Evolutionary conservation across 2,113 vertebrate species (phyloP), one percentile per base, ranked within the genome.

Genomic region (Calypte anna): DNA sequence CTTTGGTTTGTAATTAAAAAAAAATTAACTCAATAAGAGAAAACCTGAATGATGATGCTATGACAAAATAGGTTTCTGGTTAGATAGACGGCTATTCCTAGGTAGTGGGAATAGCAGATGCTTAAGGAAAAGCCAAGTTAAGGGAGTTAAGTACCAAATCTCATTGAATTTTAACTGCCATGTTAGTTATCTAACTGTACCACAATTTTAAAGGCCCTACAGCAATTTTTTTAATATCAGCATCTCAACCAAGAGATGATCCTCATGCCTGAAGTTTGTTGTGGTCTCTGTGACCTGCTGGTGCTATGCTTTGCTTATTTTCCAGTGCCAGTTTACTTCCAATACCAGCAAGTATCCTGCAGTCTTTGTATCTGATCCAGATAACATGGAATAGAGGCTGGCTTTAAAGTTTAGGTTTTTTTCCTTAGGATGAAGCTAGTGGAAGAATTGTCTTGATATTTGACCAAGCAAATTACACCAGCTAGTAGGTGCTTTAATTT

Each of bases 401-500:
- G 17, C 82, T 75, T 92, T 50, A 74, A 91, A 96, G 89, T 91
- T 92, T 75, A 43, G 22, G 5, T 0, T 18, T 80, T 80, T 87
- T 77, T 92, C 67, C 69, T 90, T 88, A 64, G 25, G 40, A 88
- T 95, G 40, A 76, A 97, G 93, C 97, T 96, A 91, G 96, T 96
- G 94, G 85, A 93, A 95, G 76, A 96, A 96, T 97, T 82, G 76
- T 92, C 89, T 96, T 94, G 96, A 91, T 96, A 96, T 90, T 79
- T 96, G 96, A 96, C 97, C 95, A 97, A 94, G 92, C 96, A 96
- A 97, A 93, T 97, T 95, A 96, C 4, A 9, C 84, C 96, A 96
- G 91, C 94, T 96, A 96, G 74, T 93, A 95, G 96, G 96, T 96
- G 83, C 95, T 94, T 97, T 96, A 96, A 97, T 97, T 95, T 97